Percentiles rank a stretch among this genome's conserved stretches.
Evolutionary conservation across 2,113 vertebrate species (phyloP).

Genomic region (Capricornis sumatraensis): DNA sequence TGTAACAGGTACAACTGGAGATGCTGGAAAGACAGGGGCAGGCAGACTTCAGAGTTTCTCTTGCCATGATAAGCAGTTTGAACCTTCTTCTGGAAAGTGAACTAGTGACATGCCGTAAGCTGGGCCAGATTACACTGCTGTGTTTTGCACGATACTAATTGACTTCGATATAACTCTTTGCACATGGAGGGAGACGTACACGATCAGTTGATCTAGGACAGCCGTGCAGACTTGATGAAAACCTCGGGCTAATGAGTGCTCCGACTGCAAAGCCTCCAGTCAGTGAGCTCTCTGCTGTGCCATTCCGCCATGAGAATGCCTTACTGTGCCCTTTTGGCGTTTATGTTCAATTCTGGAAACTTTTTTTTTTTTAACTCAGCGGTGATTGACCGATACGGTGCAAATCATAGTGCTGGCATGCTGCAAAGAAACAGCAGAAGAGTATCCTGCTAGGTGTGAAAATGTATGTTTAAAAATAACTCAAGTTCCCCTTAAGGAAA

Average conservation of each 20-base stretch:
- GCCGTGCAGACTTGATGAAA: fast-evolving
- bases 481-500: not conserved
- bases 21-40: too few species aligned
- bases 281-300: not conserved
- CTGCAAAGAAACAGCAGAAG: not conserved
- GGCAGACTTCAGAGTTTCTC: not conserved
- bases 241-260: fast-evolving
- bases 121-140: not conserved
- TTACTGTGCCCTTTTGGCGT: fast-evolving
- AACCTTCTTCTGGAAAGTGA: not conserved
- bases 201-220: fast-evolving
- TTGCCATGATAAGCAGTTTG: not conserved
- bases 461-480: not conserved
- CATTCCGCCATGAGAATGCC: fast-evolving
- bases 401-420: not conserved
- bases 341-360: not conserved
- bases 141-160: not conserved
- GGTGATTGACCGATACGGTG: fast-evolving
- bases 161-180: not conserved
- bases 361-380: not conserved
- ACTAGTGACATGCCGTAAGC: not conserved
- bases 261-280: not conserved
- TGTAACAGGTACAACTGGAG: too few species aligned
- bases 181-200: fast-evolving
- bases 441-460: not conserved